Percentiles rank a stretch among this genome's conserved stretches.
Evolutionary conservation across 2,888 invertebrate species (phyloP).

Genomic region (Xestia sexstrigata): DNA sequence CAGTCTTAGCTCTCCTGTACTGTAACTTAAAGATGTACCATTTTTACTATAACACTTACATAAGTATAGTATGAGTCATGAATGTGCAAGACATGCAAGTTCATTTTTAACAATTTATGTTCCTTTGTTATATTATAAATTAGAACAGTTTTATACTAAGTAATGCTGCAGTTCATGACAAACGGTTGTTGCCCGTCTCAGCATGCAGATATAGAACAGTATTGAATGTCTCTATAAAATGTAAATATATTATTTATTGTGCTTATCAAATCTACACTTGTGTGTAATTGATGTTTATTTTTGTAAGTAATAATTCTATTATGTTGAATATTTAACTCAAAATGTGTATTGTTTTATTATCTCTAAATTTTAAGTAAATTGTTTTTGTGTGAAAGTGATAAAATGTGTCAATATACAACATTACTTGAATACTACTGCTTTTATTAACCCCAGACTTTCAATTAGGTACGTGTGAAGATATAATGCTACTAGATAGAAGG

Average conservation of each 20-base stretch:
- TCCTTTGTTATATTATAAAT: slow-evolving; percentile 59
- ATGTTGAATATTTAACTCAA: slow-evolving; percentile 86
- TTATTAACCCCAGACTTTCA: slow-evolving; percentile 64
- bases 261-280: slow-evolving; percentile 62
- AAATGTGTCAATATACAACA: slow-evolving; percentile 89
- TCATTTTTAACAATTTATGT: slow-evolving; percentile 51
- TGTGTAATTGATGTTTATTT: slow-evolving; percentile 82
- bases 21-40: slow-evolving; percentile 26
- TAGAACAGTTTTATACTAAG: slow-evolving; percentile 31
- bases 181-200: slow-evolving; percentile 27
- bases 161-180: slow-evolving; percentile 43
- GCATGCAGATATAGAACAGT: slow-evolving; percentile 47
- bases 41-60: slow-evolving; percentile 29
- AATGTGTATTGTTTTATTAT: slow-evolving; percentile 83
- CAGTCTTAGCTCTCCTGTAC: slow-evolving; percentile 25
- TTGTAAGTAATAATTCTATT: slow-evolving; percentile 85
- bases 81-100: slow-evolving; percentile 45
- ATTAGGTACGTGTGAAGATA: slow-evolving; percentile 17
- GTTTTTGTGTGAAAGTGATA: slow-evolving; percentile 89
- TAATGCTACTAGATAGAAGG: slow-evolving; percentile 9
- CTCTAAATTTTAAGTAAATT: slow-evolving; percentile 88
- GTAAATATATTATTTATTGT: slow-evolving; percentile 68
- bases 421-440: slow-evolving; percentile 84
- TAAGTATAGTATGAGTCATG: slow-evolving; percentile 49
- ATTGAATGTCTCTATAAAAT: slow-evolving; percentile 43